Conservation (phyloP, 2,113 vertebrate genomes). For the Myrmecobius fasciatus region DNA sequence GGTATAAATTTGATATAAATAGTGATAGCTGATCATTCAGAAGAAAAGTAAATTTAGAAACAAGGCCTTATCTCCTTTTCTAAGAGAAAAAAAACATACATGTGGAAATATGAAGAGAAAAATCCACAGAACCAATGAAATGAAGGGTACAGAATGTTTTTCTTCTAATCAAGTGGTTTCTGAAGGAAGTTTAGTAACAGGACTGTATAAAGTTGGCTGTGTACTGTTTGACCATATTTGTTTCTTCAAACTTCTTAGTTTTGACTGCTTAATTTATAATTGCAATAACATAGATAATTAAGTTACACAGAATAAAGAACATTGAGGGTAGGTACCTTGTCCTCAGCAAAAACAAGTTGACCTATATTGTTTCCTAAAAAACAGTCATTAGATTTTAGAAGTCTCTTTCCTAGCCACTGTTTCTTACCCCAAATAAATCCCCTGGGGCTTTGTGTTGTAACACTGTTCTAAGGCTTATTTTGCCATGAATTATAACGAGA, state of each 20-base stretch:
- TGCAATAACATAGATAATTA: conserved; percentile 77
- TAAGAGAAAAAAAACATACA: background rate
- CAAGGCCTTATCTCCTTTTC: conserved; percentile 39
- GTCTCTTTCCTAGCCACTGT: conserved; percentile 37
- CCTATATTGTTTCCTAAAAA: conserved; percentile 23
- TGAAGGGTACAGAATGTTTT: conserved; percentile 20
- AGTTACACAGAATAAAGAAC: conserved; percentile 72
- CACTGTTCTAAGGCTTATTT: background rate
- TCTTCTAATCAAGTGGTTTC: conserved; percentile 20
- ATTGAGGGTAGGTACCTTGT: conserved; percentile 59
- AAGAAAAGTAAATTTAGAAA: conserved; percentile 63
- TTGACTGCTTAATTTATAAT: conserved; percentile 77
- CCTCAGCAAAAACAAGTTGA: background rate
- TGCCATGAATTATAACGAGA: conserved; percentile 47
- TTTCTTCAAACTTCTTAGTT: conserved; percentile 75
- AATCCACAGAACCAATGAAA: background rate
- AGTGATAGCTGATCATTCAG: conserved; percentile 64
- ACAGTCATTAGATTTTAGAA: conserved; percentile 46
- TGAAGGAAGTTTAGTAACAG: background rate
- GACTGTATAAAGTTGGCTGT: conserved; percentile 25
- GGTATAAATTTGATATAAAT: conserved; percentile 53
- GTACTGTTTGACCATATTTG: conserved; percentile 53
- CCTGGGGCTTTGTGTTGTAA: background rate
- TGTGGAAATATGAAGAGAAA: conserved; percentile 73
- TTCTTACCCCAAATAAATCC: background rate